Base-by-base conservation (phyloP, 1,140 invertebrate genomes). In the Lineus longissimus region DNA sequence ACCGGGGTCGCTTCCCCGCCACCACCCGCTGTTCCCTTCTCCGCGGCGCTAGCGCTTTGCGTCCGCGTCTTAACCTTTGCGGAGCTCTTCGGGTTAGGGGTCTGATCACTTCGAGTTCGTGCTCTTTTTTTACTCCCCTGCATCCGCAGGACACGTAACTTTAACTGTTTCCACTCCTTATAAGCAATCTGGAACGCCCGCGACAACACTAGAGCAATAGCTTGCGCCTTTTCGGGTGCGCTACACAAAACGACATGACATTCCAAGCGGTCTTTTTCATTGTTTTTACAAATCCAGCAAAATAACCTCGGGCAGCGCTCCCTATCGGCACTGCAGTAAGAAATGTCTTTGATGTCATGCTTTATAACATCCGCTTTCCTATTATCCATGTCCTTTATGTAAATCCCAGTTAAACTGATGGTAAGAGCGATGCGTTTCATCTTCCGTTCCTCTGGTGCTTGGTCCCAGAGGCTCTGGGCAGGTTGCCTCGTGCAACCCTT, bases 161-260 rank as follows among this genome's bases (percentile, higher is more conserved):
- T 36, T 15, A 36, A 7, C 15, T 36, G 33, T 45, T 70, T 70
- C 71, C 73, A 76, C 40, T 75, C 73, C 30, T 68, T 73, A 56
- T 74, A 75, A 19, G 70, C 72, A 1, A 73, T 70, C 51, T 75
- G 73, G 55, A 74, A 40, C 1, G 69, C 74, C 2, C 76, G 67
- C 7, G 75, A 72, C 62, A 77, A 51, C 25, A 76, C 74, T 13
- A 74, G 29, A 7, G 75, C 66, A 74, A 78, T 75, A 1, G 70
- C 62, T 29, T 73, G 68, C 0, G 76, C 74, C 33, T 71, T 73
- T 54, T 76, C 75, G 2, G 41, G 47, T 15, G 55, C 70, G 41
- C 69, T 72, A 56, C 76, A 78, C 33, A 77, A 41, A 0, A 75
- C 73, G 19, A 72, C 76, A 57, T 76, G 71, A 64, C 67, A 71